Conservation (phyloP, 2,113 vertebrate genomes). For the Accipiter cooperii region DNA sequence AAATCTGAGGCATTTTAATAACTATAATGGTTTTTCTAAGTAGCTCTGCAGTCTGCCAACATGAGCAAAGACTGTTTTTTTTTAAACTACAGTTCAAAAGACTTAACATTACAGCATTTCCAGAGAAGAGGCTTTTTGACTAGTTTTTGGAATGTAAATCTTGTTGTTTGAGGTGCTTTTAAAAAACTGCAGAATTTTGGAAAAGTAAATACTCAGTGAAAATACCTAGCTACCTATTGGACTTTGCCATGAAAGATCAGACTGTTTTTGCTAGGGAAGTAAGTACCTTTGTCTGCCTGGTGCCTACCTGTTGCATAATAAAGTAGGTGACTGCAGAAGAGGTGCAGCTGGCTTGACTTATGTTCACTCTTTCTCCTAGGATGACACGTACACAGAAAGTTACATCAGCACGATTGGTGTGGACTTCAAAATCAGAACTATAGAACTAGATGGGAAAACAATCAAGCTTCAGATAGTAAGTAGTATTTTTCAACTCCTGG, state of each 20-base stretch:
- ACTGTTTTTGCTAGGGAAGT: background rate
- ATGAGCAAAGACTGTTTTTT: background rate
- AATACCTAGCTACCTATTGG: background rate
- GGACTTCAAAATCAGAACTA: constrained; percentile 99
- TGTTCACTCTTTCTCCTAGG: constrained; percentile 71
- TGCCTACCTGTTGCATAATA: background rate
- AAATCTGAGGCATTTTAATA: background rate
- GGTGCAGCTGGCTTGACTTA: background rate
- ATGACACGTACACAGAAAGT: constrained; percentile 98
- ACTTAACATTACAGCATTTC: background rate
- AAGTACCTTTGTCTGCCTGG: background rate
- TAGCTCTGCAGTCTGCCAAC: background rate
- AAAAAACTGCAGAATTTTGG: background rate
- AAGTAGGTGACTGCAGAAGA: background rate
- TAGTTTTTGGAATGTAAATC: background rate
- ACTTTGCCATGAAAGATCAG: background rate
- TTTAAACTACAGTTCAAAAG: background rate
- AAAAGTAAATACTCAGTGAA: background rate
- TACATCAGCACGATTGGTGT: constrained; percentile 99
- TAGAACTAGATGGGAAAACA: constrained; percentile 97
- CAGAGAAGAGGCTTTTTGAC: background rate
- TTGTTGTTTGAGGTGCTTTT: background rate
- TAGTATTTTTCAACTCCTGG: constrained; percentile 31
- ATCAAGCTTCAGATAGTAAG: constrained; percentile 99
- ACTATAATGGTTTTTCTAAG: background rate